Evolutionary conservation across 2,797 vertebrate genomes (phyloP).

Genomic region (Catostomus latipinnis): DNA sequence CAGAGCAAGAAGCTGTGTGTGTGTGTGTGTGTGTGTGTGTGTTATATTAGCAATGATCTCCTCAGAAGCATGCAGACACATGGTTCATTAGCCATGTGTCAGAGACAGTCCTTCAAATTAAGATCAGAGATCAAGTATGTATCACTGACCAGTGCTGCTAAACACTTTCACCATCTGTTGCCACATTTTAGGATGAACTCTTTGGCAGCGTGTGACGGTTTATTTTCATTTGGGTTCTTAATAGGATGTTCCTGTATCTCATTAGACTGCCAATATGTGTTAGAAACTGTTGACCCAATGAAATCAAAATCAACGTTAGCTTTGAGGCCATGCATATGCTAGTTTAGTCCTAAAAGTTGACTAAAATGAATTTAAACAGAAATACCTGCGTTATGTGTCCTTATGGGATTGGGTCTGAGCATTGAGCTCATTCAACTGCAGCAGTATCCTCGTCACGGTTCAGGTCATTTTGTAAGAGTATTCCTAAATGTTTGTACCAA

Average conservation of each 20-base stretch:
- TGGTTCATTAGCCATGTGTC: neutral
- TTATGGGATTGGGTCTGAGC: no score
- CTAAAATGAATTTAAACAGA: no score
- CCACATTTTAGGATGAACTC: slow-evolving; percentile 6
- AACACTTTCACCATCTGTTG: slow-evolving; percentile 21
- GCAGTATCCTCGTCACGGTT: no score
- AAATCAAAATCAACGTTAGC: no score
- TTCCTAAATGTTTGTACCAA: no score
- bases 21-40: slow-evolving; percentile 6
- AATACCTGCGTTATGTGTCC: no score
- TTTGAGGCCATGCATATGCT: no score
- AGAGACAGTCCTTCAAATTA: slow-evolving; percentile 15
- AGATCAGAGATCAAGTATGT: neutral
- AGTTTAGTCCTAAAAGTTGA: no score
- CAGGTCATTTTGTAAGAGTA: no score
- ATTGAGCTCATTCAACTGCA: no score
- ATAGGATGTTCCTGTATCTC: neutral
- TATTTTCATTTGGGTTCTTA: neutral
- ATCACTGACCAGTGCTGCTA: slow-evolving; percentile 23
- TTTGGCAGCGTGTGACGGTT: neutral
- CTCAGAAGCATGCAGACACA: slow-evolving; percentile 27
- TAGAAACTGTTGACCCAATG: neutral
- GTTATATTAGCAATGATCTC: slow-evolving; percentile 30
- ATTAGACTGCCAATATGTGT: neutral
- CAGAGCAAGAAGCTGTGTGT: neutral